Percentiles rank a stretch among this genome's conserved stretches.
phyloP scores from a whole-genome alignment of 2,113 vertebrate genomes.

The Myrmophylax atrothorax region DNA sequence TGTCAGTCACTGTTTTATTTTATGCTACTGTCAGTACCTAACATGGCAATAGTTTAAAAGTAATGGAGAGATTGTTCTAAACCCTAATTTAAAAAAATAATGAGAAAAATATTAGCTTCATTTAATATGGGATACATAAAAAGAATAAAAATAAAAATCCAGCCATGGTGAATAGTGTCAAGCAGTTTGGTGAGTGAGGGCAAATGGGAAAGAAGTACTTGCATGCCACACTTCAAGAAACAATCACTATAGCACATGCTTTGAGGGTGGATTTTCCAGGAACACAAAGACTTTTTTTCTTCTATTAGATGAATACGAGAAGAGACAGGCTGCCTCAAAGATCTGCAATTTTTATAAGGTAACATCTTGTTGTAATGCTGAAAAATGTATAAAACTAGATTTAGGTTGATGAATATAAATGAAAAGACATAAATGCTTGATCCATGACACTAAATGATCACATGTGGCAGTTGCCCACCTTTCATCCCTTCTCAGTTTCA shows the following conservation, averaged over 20 bases:
- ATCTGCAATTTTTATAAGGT: constrained; percentile 17
- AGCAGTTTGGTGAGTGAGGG: not conserved
- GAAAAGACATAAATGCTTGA: not conserved
- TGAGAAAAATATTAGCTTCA: not conserved
- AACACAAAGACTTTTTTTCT: not conserved
- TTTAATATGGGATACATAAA: not conserved
- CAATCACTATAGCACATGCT: not conserved
- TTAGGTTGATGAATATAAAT: not conserved
- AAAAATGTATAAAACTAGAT: not conserved
- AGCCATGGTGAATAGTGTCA: not conserved
- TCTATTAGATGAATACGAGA: not conserved
- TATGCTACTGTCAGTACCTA: not conserved
- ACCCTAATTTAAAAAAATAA: not conserved
- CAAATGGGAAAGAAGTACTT: not conserved
- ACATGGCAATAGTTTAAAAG: not conserved
- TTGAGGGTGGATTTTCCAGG: not conserved
- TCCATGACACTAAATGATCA: not conserved
- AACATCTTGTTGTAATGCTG: not conserved
- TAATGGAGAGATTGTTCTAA: not conserved
- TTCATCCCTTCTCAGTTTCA: not conserved
- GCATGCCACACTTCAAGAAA: not conserved
- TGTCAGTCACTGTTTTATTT: not conserved
- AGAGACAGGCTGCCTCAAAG: not conserved
- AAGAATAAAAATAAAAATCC: not conserved
- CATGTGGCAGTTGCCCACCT: not conserved